These are phyloP conservation scores for Petrocephalus microphthalmus DNA, from an alignment of 2,113 vertebrate species.

Conservation along the genomic window DNA sequence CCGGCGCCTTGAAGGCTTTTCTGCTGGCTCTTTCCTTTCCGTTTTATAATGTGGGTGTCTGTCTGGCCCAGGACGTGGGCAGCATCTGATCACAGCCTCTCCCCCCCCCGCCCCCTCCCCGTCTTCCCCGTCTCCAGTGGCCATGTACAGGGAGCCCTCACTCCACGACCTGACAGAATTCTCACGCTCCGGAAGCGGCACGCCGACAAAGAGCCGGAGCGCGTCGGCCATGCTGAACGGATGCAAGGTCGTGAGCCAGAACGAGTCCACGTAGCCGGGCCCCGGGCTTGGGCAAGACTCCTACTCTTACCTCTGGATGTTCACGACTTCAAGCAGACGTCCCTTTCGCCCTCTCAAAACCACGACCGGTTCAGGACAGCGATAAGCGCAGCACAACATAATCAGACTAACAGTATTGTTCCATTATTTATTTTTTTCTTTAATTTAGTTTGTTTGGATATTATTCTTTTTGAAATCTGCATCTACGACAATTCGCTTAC, in stretches of 20 bases:
- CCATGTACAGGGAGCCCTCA: constrained; percentile 97
- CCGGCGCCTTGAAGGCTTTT: background rate
- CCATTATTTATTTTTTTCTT: background rate
- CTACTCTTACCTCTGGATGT: constrained; percentile 69
- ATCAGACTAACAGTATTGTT: constrained; percentile 5
- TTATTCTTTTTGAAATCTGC: constrained; percentile 9
- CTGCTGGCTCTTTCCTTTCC: background rate
- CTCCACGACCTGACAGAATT: constrained; percentile 96
- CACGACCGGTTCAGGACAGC: constrained; percentile 51
- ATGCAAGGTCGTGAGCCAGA: constrained; percentile 88
- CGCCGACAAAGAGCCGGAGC: constrained; percentile 95
- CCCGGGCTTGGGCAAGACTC: constrained; percentile 53
- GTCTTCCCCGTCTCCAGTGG: constrained; percentile 68
- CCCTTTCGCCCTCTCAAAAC: constrained; percentile 38
- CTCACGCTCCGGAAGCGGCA: constrained; percentile 89
- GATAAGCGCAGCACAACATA: constrained; percentile 1
- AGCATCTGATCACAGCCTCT: background rate
- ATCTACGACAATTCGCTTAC: background rate
- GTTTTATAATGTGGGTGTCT: background rate
- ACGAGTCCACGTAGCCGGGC: constrained; percentile 84
- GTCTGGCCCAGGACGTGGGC: background rate
- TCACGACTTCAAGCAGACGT: constrained; percentile 66
- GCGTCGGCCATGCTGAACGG: constrained; percentile 90
- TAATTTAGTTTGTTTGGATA: background rate
- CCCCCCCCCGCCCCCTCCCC: background rate